phyloP scores from a whole-genome alignment of 2,888 invertebrate genomes.

The Elmis aenea region DNA sequence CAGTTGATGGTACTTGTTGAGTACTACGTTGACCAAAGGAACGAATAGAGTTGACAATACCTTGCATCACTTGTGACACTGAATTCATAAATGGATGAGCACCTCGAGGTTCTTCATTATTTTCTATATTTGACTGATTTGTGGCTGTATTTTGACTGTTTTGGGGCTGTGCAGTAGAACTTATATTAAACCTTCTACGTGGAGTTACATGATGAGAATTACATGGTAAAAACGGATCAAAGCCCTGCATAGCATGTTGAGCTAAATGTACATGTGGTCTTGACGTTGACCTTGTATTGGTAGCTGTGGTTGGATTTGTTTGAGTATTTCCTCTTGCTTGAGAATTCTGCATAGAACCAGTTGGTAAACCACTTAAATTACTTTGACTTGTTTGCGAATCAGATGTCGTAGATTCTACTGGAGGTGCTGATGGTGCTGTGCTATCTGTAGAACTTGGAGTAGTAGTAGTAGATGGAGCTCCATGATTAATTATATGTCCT shows the following conservation, averaged over 20 bases:
- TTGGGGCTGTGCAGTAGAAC: conserved; percentile 19
- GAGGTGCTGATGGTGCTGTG: conserved; percentile 20
- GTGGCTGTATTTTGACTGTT: conserved; percentile 3
- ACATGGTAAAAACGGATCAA: conserved; percentile 66
- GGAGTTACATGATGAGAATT: conserved; percentile 62
- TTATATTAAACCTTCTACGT: conserved; percentile 21
- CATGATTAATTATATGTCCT: conserved; percentile 44
- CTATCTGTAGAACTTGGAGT: conserved; percentile 27
- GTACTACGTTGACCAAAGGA: conserved; percentile 14
- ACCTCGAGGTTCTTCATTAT: conserved; percentile 1
- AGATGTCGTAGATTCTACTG: conserved; percentile 8
- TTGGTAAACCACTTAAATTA: conserved; percentile 25
- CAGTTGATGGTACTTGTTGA: conserved; percentile 2
- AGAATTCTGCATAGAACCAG: conserved; percentile 42
- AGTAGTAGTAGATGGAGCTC: conserved; percentile 19
- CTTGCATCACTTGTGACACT: conserved; percentile 31
- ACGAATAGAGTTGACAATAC: conserved; percentile 29
- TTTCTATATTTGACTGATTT: conserved; percentile 2
- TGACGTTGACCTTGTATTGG: conserved; percentile 61
- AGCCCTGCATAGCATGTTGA: conserved; percentile 53
- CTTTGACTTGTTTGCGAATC: conserved; percentile 11
- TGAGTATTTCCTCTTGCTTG: conserved; percentile 59
- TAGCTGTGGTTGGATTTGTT: conserved; percentile 66
- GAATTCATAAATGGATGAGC: conserved; percentile 15
- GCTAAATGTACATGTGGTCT: conserved; percentile 65